Evolutionary conservation across 2,888 invertebrate species (phyloP), one percentile per base, ranked within the genome.

Genomic region (Leptopterna dolabrata): DNA sequence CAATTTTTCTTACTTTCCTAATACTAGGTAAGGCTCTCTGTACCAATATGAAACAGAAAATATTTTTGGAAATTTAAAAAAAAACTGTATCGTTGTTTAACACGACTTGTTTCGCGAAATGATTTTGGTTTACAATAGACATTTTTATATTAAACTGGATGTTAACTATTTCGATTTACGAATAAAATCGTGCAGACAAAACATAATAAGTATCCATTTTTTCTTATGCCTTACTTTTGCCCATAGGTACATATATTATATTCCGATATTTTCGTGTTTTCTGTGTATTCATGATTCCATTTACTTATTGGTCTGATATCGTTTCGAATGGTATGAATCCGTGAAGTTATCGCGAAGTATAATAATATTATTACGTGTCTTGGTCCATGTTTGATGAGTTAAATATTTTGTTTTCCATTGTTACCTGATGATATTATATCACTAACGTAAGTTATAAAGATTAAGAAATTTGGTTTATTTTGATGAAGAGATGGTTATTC

Each of bases 1-100:
- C 11, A 63, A 14, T 16, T 73, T 85, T 85, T 85, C 85, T 85
- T 73, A 85, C 85, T 83, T 83, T 83, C 83, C 43, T 85, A 85
- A 81, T 55, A 30, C 16, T 81, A 55, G 81, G 47, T 85, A 73
- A 73, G 47, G 19, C 71, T 78, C 70, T 83, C 85, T 71, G 85
- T 85, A 85, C 85, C 85, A 85, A 71, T 70, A 36, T 41, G 14
- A 63, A 83, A 83, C 30, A 29, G 51, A 30, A 81, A 81, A 81
- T 81, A 81, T 81, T 81, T 81, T 81, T 81, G 81, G 55, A 81
- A 81, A 36, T 7, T 29, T 81, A 19, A 78, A 81, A n/a, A 43
- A 30, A 76, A 63, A 24, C 78, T 45, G 78, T 78, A 78, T 78
- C 19, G 78, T 45, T 78, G 78, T 43, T 36, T 24, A n/a, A 45